A percentile compares a stretch with the other conserved stretches of the same genome.
phyloP scores from a whole-genome alignment of 2,113 vertebrate genomes.

The Dolichotis patagonum region DNA sequence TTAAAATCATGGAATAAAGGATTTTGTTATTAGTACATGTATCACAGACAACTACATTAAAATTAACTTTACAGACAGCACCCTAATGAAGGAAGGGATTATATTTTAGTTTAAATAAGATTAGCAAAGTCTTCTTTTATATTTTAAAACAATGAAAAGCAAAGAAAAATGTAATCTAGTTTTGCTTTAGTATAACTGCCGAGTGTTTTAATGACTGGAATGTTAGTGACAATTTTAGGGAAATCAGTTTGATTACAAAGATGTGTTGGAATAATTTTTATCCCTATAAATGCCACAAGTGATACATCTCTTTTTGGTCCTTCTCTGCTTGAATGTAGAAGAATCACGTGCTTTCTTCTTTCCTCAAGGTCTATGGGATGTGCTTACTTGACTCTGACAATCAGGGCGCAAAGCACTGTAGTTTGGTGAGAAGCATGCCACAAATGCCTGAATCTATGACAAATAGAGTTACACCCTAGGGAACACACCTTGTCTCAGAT shows the following conservation, averaged over 20 bases:
- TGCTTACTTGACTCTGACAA: neutral
- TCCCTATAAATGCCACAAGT: neutral
- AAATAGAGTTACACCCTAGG: neutral
- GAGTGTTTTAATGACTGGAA: neutral
- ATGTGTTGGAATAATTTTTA: neutral
- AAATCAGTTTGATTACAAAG: neutral
- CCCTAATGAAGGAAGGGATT: neutral
- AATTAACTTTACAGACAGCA: neutral
- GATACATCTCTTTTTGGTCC: neutral
- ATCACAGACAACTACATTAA: neutral
- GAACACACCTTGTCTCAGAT: neutral
- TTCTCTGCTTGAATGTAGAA: neutral
- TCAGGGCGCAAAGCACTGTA: neutral
- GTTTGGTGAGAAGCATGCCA: neutral
- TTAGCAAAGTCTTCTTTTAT: neutral
- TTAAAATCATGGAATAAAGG: neutral
- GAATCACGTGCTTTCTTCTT: neutral
- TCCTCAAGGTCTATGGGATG: neutral
- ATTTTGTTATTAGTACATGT: neutral
- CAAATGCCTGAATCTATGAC: neutral
- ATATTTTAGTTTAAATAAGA: neutral
- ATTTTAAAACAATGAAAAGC: neutral
- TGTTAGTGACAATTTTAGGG: neutral
- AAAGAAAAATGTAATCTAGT: neutral
- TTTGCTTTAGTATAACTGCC: neutral